Base-by-base conservation (phyloP, 2,888 invertebrate genomes). In the Ethmia dodecea region DNA sequence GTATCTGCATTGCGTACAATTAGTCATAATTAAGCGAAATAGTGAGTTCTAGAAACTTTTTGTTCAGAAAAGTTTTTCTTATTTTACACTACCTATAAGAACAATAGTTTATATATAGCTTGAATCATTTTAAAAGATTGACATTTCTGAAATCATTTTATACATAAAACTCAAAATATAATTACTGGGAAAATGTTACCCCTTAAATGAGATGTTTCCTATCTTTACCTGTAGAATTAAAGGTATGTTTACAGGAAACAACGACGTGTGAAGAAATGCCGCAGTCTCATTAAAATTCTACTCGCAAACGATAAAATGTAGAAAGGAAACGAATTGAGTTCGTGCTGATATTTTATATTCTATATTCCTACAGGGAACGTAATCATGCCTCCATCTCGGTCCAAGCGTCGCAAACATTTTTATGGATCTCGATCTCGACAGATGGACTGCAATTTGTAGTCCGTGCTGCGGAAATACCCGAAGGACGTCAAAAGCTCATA, bases 311-410 rank as follows among this genome's bases (percentile, higher is more conserved):
- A 57, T 59, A 59, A n/a, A 63, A 64, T 57, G 52, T 59, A 52
- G 49, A 50, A 49, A 52, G 56, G 51, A 61, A 69, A 60, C 53
- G 55, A 64, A 66, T 56, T 53, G 52, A 56, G 56, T 59, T 56
- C 56, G 55, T 58, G 58, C 47, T 52, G 55, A 61, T 53, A 60
- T 67, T 63, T 64, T 58, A 65, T 63, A 65, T 31, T 31, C 13
- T 25, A 18, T 30, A 24, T 62, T 61, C 54, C 50, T 49, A 35
- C 38, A 45, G 37, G 41, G 39, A 51, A 43, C 42, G 47, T 42
- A 51, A 49, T 47, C 43, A 48, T 47, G 49, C 42, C 9, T n/a
- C n/a, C n/a, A n/a, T n/a, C n/a, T 40, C 33, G 35, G 35, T 33
- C 27, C 22, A 32, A 41, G 40, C 45, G 45, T 47, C 38, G 34